Evolutionary conservation across 2,888 invertebrate genomes (phyloP).

Genomic region (Apodemia mormo): DNA sequence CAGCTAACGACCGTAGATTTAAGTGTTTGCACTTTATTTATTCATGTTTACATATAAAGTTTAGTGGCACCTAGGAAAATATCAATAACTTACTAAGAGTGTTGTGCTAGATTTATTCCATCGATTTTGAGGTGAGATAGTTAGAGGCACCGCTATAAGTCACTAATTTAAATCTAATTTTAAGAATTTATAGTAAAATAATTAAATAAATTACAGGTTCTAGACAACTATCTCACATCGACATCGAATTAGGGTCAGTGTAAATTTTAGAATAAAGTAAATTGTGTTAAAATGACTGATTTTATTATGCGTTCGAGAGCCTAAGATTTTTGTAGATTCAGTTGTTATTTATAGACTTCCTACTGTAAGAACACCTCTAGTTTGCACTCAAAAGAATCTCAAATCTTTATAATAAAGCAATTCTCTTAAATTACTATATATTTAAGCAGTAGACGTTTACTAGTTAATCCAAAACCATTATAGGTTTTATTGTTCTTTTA

Average conservation of each 20-base stretch:
- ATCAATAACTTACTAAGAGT: slow-evolving; percentile 82
- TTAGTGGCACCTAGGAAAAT: slow-evolving; percentile 82
- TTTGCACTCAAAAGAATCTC: slow-evolving; percentile 73
- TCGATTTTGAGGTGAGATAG: slow-evolving; percentile 75
- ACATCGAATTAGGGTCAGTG: slow-evolving; percentile 76
- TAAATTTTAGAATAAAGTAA: slow-evolving; percentile 79
- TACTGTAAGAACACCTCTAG: slow-evolving; percentile 77
- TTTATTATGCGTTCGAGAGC: slow-evolving; percentile 80
- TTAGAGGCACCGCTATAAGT: slow-evolving; percentile 69
- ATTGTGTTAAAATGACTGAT: slow-evolving; percentile 82
- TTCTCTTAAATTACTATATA: slow-evolving; percentile 76
- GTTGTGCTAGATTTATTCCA: slow-evolving; percentile 78
- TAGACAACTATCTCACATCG: slow-evolving; percentile 71
- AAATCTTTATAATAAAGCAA: slow-evolving; percentile 73
- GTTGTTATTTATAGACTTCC: slow-evolving; percentile 68
- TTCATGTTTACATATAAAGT: slow-evolving; percentile 78
- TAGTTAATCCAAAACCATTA: slow-evolving; percentile 49
- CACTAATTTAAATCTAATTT: slow-evolving; percentile 77
- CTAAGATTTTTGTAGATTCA: slow-evolving; percentile 78
- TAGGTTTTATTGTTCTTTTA: slow-evolving; percentile 56
- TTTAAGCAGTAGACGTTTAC: slow-evolving; percentile 75
- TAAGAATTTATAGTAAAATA: slow-evolving; percentile 78
- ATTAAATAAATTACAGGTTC: slow-evolving; percentile 60
- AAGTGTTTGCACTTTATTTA: slow-evolving; percentile 84
- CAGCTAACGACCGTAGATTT: slow-evolving; percentile 78